Conservation (phyloP, 2,113 vertebrate genomes). For the Lepus americanus region DNA sequence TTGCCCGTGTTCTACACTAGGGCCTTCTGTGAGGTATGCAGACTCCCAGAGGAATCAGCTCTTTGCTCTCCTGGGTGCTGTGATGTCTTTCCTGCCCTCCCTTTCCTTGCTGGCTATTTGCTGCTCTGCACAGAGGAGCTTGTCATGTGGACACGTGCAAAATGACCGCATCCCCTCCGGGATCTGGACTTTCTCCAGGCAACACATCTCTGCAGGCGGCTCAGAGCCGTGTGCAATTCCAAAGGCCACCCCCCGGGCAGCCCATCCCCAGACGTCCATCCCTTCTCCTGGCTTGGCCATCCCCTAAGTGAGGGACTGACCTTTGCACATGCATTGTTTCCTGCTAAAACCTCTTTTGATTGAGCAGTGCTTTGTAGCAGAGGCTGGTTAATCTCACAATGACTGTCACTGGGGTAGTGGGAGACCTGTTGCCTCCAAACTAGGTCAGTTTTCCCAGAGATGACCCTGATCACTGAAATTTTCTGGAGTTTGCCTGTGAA, state of each 20-base stretch:
- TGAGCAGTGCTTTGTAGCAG: slow-evolving; percentile 8
- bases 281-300: background rate
- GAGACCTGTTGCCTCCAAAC: background rate
- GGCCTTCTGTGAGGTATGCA: background rate
- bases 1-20: background rate
- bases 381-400: slow-evolving; percentile 10
- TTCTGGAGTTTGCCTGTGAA: slow-evolving; percentile 28
- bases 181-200: background rate
- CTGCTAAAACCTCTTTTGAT: slow-evolving; percentile 53
- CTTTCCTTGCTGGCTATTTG: background rate
- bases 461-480: slow-evolving; percentile 13
- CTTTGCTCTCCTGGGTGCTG: background rate
- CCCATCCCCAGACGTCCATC: background rate
- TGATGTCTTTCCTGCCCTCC: background rate
- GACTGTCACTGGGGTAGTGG: background rate
- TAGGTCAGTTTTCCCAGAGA: slow-evolving; percentile 30
- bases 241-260: background rate
- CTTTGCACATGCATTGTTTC: slow-evolving; percentile 11
- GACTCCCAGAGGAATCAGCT: background rate
- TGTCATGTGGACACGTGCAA: background rate
- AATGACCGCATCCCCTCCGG: background rate
- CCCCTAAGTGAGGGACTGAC: background rate
- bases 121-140: background rate
- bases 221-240: background rate
- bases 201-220: background rate